These are phyloP conservation scores for Nannobrachium achirus DNA, from an alignment of 2,113 vertebrate species.

Conservation along the genomic window DNA sequence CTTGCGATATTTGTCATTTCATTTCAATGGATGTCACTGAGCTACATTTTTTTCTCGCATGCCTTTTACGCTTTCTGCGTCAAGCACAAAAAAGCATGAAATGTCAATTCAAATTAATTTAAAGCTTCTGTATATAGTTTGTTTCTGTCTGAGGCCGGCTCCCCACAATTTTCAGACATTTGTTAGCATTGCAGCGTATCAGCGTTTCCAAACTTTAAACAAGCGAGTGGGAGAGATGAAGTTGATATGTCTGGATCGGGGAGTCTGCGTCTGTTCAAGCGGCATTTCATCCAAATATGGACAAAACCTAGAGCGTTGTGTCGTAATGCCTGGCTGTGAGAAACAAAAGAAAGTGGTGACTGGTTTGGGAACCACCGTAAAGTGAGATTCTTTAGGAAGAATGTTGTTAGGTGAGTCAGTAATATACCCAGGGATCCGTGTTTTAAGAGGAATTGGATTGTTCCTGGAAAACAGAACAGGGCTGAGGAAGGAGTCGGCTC, in stretches of 20 bases:
- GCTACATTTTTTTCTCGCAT: too few species aligned
- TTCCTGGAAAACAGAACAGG: conserved; percentile 20
- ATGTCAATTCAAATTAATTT: too few species aligned
- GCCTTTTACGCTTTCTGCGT: too few species aligned
- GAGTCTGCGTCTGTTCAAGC: neutral
- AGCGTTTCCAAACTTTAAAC: neutral
- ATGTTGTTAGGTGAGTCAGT: conserved; percentile 23
- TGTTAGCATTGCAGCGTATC: neutral
- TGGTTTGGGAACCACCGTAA: neutral
- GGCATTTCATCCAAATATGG: conserved; percentile 39
- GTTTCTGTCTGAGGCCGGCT: too few species aligned
- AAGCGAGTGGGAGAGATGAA: neutral
- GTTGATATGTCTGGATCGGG: conserved; percentile 9
- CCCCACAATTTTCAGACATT: neutral
- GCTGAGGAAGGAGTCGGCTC: conserved; percentile 3
- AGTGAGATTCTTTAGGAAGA: conserved; percentile 20
- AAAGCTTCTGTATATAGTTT: too few species aligned
- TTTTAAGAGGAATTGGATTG: conserved; percentile 13
- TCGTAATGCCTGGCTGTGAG: conserved; percentile 10
- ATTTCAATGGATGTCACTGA: too few species aligned
- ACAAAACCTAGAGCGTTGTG: conserved; percentile 11
- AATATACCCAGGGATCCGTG: neutral
- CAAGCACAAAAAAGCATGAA: too few species aligned
- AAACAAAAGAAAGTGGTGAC: neutral
- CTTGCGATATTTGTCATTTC: too few species aligned